Evolutionary conservation across 2,888 invertebrate species (phyloP), one percentile per base, ranked within the genome.

Genomic region (Lithophane semibrunnea): DNA sequence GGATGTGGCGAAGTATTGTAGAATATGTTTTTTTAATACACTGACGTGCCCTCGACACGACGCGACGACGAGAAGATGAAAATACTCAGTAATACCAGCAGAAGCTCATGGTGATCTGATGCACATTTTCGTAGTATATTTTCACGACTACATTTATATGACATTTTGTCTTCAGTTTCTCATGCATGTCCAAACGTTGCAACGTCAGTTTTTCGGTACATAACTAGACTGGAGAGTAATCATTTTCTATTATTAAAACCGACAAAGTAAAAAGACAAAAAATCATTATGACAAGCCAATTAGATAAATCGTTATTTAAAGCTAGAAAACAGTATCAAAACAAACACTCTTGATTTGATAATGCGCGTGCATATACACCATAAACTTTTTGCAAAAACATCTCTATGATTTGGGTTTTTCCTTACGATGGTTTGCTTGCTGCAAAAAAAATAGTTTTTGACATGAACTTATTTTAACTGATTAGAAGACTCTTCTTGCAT

Each of bases 281-380:
- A 24, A 29, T 21, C 5, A 10, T 37, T 37, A n/a, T 18, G 47
- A 49, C 37, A 24, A 75, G 16, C 37, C 21, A 52, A 52, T 42
- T 49, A 42, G 42, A 52, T 29, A 42, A 16, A 52, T 3, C 49
- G 16, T 5, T 44, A n/a, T n/a, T 44, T 18, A 29, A 29, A 47
- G 16, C 21, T 42, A 69, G 18, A 42, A 8, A 60, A 77, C 29
- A n/a, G 18, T 52, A 18, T 44, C 18, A 52, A 66, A 78, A 77
- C 16, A 21, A 52, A 61, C 0, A 61, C 21, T 37, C 37, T 3
- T 13, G 13, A 60, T 44, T 70, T 37, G n/a, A 44, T 60, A 18
- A 42, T 52, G 52, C 18, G 10, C 47, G 29, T 66, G 37, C 16
- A 8, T 9, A n/a, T 18, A n/a, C 24, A 21, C 16, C 5, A 13